Base-by-base conservation (phyloP, 2,113 vertebrate genomes). In the Etheostoma cragini region DNA sequence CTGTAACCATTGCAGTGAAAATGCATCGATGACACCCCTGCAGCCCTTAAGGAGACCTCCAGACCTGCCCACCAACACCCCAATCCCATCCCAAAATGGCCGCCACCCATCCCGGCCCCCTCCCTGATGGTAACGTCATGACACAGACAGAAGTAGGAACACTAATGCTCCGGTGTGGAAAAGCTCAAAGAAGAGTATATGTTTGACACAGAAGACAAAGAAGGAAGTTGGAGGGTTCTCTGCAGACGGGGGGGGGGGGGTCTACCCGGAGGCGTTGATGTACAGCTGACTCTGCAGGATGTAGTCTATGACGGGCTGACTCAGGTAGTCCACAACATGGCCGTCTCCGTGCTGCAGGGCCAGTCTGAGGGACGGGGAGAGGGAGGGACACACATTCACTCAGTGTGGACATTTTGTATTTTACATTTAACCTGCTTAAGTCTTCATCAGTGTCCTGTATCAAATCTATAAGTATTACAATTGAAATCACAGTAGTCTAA, bases 221-320 rank as follows among this genome's bases (percentile, higher is more conserved):
- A 38, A 84, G 95, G 86, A 92, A 3, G 49, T 52, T 72, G 14
- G 6, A 19, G 38, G 38, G 38, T 42, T 42, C 38, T 11, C 10
- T 42, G 38, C 38, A 11, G 38, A 54, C 19, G 12, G 67, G 69
- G 26, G 74, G 16, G 12, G 67, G 69, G 26, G 74, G 16, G 30
- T 46, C 93, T 98, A 99, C 93, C 98, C 98, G 0, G 98, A 99
- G 84, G 98, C 94, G 0, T 96, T 99, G 95, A 99, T 99, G 94
- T 99, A 99, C 52, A 99, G 97, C 93, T 99, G 98, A 87, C 96
- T 98, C 95, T 99, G 97, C 94, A 99, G 96, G 91, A 99, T 97
- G 95, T 99, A 99, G 95, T 99, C 98, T 8, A 99, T 99, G 94
- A 99, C 98, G 0, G 97, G 97, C 94, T 99, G 98, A 77, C 90